Percentiles rank a stretch among this genome's conserved stretches.
Evolutionary conservation across 2,888 invertebrate genomes (phyloP).

Genomic region (Operophtera brumata): DNA sequence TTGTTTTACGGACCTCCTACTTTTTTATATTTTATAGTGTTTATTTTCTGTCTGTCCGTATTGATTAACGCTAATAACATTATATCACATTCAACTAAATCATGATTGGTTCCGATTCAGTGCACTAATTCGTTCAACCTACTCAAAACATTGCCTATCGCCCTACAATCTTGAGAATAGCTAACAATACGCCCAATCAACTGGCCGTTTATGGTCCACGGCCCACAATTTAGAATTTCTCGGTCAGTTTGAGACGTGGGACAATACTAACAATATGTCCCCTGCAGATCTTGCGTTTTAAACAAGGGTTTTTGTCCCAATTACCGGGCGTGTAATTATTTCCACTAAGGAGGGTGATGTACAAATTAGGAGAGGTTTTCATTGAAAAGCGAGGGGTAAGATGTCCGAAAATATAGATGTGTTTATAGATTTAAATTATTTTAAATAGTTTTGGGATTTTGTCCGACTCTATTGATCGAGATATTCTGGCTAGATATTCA

Average conservation of each 20-base stretch:
- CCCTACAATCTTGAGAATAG: conserved; percentile 38
- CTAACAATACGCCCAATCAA: conserved; percentile 61
- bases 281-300: conserved; percentile 67
- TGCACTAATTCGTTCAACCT: conserved; percentile 3
- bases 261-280: conserved; percentile 65
- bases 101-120: conserved; percentile 4
- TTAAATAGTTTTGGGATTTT: too few relatives aligned
- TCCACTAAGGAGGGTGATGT: conserved; percentile 49
- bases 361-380: background rate
- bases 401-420: background rate
- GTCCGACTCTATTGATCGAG: too few relatives aligned
- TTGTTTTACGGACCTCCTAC: too few relatives aligned
- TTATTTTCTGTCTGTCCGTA: too few relatives aligned
- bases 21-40: too few relatives aligned
- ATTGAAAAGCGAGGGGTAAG: background rate
- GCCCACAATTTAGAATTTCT: conserved; percentile 65
- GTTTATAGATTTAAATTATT: too few relatives aligned
- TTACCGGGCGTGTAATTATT: conserved; percentile 72
- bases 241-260: conserved; percentile 64
- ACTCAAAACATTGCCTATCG: conserved; percentile 23
- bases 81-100: background rate
- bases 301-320: conserved; percentile 76
- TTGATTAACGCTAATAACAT: too few relatives aligned
- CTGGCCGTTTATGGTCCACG: conserved; percentile 36
- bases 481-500: too few relatives aligned